Percentiles rank a stretch among this genome's conserved stretches.
phyloP scores from a whole-genome alignment of 2,888 invertebrate genomes.

The Dusona sp. region DNA sequence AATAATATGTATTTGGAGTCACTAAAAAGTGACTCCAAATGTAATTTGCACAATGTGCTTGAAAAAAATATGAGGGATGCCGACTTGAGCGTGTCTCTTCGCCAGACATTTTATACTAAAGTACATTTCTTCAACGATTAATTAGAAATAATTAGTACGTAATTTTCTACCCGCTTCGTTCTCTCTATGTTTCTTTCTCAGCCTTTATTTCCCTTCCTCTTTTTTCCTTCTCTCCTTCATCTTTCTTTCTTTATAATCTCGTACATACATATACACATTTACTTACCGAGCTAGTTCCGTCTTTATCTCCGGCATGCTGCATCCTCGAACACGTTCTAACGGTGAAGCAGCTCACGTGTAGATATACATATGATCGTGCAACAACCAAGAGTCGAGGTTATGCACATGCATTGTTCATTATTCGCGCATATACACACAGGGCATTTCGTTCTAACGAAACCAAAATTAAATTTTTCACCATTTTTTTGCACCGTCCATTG shows the following conservation, averaged over 20 bases:
- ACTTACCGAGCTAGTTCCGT: conserved; percentile 46
- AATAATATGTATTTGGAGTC: no score
- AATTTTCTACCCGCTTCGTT: conserved; percentile 72
- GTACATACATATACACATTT: conserved; percentile 42
- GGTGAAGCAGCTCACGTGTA: conserved; percentile 71
- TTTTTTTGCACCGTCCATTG: not conserved
- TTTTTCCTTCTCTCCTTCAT: conserved; percentile 36
- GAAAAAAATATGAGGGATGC: conserved; percentile 35
- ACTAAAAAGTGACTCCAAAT: not conserved
- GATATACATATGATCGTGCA: conserved; percentile 46
- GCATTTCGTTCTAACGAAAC: conserved; percentile 3
- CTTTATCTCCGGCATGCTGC: conserved; percentile 63
- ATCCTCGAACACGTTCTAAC: conserved; percentile 72
- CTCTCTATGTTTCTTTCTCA: conserved; percentile 50
- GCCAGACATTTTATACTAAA: conserved; percentile 19
- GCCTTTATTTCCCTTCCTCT: conserved; percentile 36
- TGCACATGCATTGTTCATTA: conserved; percentile 70
- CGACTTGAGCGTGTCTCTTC: conserved; percentile 31
- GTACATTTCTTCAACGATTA: conserved; percentile 73
- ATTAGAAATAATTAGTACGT: conserved; percentile 81
- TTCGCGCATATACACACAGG: conserved; percentile 35
- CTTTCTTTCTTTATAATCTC: conserved; percentile 17
- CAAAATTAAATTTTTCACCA: not conserved
- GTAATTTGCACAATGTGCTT: conserved; percentile 23
- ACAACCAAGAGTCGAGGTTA: conserved; percentile 65